Conservation (phyloP, 1,140 invertebrate species). For the Drosophila nigrodunni region DNA sequence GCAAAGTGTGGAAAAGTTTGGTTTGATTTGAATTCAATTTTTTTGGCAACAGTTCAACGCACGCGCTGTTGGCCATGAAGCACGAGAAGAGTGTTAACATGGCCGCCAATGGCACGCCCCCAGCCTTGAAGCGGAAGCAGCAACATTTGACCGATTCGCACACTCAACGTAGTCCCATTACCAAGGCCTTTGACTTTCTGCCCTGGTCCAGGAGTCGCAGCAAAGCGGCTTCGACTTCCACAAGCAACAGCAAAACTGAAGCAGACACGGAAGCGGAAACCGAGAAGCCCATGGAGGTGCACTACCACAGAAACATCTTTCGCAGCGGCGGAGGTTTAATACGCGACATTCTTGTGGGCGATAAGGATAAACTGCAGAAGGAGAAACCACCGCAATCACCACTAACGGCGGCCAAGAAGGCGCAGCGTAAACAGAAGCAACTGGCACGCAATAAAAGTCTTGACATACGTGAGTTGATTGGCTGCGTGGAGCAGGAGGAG, state of each 20-base stretch:
- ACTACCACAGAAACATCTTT: constrained; percentile 79
- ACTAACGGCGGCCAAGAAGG: constrained; percentile 48
- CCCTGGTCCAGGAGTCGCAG: constrained; percentile 73
- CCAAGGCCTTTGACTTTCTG: constrained; percentile 82
- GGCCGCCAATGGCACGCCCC: constrained; percentile 46
- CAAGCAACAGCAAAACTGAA: constrained; percentile 43
- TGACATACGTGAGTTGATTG: constrained; percentile 77
- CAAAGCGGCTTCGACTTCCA: constrained; percentile 32
- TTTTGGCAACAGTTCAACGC: constrained; percentile 45
- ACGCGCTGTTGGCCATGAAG: constrained; percentile 60
- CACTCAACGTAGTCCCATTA: constrained; percentile 74
- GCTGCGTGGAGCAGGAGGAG: constrained; percentile 62
- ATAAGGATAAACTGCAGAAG: constrained; percentile 70
- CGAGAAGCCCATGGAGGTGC: constrained; percentile 42
- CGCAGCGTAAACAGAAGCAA: constrained; percentile 60
- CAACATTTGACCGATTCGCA: constrained; percentile 36
- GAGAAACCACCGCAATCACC: constrained; percentile 69
- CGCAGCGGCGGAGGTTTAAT: constrained; percentile 78
- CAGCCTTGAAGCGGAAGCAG: constrained; percentile 36
- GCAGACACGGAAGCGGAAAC: constrained; percentile 7
- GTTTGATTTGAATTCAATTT: not conserved
- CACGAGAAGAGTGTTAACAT: constrained; percentile 64
- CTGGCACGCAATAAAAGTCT: constrained; percentile 77
- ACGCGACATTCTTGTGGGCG: constrained; percentile 74
- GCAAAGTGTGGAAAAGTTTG: constrained; percentile 36